A percentile compares a stretch with the other conserved stretches of the same genome.
phyloP scores from a whole-genome alignment of 2,113 vertebrate species.

The Caranx melampygus region DNA sequence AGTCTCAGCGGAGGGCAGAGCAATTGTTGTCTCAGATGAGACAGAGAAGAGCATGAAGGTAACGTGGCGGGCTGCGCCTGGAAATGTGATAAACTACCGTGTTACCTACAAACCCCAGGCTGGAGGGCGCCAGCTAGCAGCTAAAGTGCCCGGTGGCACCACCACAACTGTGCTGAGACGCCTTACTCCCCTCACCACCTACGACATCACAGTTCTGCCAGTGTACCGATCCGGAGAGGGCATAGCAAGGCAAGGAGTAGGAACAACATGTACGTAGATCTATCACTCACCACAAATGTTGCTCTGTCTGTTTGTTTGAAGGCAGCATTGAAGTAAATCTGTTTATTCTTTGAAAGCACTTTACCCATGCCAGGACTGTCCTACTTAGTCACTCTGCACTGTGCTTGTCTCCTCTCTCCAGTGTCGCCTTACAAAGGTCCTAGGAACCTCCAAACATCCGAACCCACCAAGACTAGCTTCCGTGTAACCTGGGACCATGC shows the following conservation, averaged over 20 bases:
- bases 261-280: slow-evolving; percentile 91
- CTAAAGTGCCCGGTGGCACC: slow-evolving; percentile 87
- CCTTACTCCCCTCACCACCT: slow-evolving; percentile 91
- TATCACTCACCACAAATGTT: slow-evolving; percentile 16
- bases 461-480: slow-evolving; percentile 94
- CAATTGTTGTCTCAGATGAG: slow-evolving; percentile 90
- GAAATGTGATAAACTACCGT: slow-evolving; percentile 92
- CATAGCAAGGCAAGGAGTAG: slow-evolving; percentile 91
- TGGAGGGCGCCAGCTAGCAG: slow-evolving; percentile 89
- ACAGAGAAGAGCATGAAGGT: slow-evolving; percentile 93
- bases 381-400: not conserved
- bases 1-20: slow-evolving; percentile 89
- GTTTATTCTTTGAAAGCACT: not conserved
- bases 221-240: slow-evolving; percentile 92
- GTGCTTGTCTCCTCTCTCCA: slow-evolving; percentile 68
- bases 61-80: slow-evolving; percentile 91
- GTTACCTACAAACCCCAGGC: slow-evolving; percentile 89
- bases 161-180: slow-evolving; percentile 88
- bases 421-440: slow-evolving; percentile 94
- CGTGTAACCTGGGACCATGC: slow-evolving; percentile 96
- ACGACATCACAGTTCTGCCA: slow-evolving; percentile 91
- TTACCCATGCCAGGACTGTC: not conserved
- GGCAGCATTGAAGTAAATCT: not conserved
- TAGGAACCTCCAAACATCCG: slow-evolving; percentile 95
- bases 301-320: not conserved